Base-by-base conservation (phyloP, 2,113 vertebrate species). In the Nipponia nippon region DNA sequence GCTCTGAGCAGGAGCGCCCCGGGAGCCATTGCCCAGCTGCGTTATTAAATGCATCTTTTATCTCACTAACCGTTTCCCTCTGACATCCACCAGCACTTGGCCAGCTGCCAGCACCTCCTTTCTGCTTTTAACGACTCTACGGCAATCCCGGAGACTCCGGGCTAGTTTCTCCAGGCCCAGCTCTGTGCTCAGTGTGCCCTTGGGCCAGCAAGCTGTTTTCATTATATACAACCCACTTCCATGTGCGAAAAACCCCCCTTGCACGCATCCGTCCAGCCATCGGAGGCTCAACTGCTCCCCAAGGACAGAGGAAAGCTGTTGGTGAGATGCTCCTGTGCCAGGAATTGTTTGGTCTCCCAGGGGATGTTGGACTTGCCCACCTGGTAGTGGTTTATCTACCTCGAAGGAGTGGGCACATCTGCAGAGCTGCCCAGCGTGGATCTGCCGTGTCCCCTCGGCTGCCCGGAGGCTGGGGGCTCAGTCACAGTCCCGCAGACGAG, bases 1-100 rank as follows among this genome's bases (percentile, higher is more conserved):
- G 56, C 61, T 85, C 77, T 0, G 0, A 9, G 46, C 42, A 26
- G 75, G 52, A 90, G 73, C 29, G 29, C 38, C 20, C n/a, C 27
- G 81, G 72, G 63, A 93, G 30, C 83, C 52, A 20, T 87, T 76
- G 58, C 77, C 29, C 10, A 2, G 38, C 8, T 6, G 18, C 27
- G 44, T 76, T 80, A 90, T 88, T 95, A 92, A 88, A 86, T 36
- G 36, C 25, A 40, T 52, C 62, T 93, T 93, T 92, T 79, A 80
- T 88, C 73, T 42, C 16, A 1, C 75, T 75, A 93, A 79, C 83
- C 7, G 0, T 44, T 91, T 89, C 16, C 29, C 26, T 93, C 65
- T 40, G 52, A 93, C 44, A 87, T 75, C 56, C 89, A 89, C n/a
- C 40, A 18, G 69, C 1, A 1, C 65, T 61, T 87, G 83, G 87